Evolutionary conservation across 2,888 invertebrate species (phyloP), one percentile per base, ranked within the genome.

Genomic region (Petrolisthes cinctipes): DNA sequence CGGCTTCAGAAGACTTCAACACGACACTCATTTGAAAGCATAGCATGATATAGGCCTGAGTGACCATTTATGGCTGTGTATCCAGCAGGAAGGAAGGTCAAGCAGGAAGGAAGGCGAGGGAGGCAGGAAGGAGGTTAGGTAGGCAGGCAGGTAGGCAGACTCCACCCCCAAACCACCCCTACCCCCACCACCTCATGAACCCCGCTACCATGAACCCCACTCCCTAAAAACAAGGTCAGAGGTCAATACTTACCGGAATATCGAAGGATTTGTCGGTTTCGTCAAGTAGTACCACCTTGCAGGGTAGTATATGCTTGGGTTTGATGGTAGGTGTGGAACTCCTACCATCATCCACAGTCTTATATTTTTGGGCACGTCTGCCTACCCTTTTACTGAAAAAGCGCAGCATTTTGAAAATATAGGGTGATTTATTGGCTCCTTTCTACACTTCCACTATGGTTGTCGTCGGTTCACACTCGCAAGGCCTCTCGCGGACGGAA

Each of bases 241-340:
- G 4, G 4, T 1, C 0, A 11, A 9, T 56, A 88, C 90, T 90
- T 57, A 90, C 90, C 61, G 86, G 89, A 4, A 90, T 51, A 57
- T 89, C 89, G 57, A 90, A 89, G 37, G 89, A 83, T 66, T 89
- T 78, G 83, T 90, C 84, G 7, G 88, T 89, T 4, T 86, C 86
- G 68, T 90, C 90, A 7, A 90, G 83, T 54, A 90, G 89, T 17
- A 86, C 81, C 53, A 90, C 88, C 73, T 86, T 90, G 89, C 90
- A 90, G 9, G 87, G 89, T 3, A 90, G 73, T 11, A 88, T 56
- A 79, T 90, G 85, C 80, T 90, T 90, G 56, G 82, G 71, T 20
- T 82, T 82, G n/a, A 71, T 37, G 53, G 73, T 23, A 6, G 71
- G 66, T 17, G 9, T 53, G 9, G 54, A 20, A 11, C 79, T 11